Base-by-base conservation (phyloP, 2,797 vertebrate species). In the Myripristis murdjan region DNA sequence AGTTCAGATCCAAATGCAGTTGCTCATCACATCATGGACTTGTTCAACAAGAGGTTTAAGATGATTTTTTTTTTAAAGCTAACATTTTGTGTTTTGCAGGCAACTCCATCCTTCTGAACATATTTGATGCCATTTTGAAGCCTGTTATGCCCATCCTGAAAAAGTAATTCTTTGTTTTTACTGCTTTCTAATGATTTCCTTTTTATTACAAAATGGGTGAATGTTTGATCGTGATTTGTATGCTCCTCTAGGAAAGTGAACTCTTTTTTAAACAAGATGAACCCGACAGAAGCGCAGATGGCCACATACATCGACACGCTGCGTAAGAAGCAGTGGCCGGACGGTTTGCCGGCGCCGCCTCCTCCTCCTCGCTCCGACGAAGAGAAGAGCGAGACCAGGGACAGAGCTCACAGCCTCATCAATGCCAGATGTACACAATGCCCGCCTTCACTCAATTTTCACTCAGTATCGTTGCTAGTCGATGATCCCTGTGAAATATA, bases 101-200 rank as follows among this genome's bases (percentile, higher is more conserved):
- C 59, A 94, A 94, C 85, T 95, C 94, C 39, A 79, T 93, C 59
- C 63, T 92, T 47, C 54, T 94, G 12, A 95, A 93, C 78, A 84
- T 94, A 39, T 81, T 94, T 43, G 93, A 93, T 74, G 78, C 92
- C 5, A 86, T 93, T 75, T 79, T 94, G 65, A 94, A 92, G 71
- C 88, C 93, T 0, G 78, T 94, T 4, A 92, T 93, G 90, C 88
- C 90, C 24, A 83, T 94, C 54, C 59, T 95, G 55, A 95, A 94
- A 74, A 95, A 92, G 95, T 95, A 90, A 44, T 48, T 41, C 4
- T 9, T 4, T 37, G 3, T 11, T 9, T 49, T 0, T 0, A 1
- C 28, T 2, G 23, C 23, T 44, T 15, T 47, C 23, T 6, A 4
- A 11, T 5, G 2, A 5, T 35, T 20, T 0, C 3, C 28, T 31